Conservation (phyloP, 1,140 invertebrate genomes). For the Planococcus citri region DNA sequence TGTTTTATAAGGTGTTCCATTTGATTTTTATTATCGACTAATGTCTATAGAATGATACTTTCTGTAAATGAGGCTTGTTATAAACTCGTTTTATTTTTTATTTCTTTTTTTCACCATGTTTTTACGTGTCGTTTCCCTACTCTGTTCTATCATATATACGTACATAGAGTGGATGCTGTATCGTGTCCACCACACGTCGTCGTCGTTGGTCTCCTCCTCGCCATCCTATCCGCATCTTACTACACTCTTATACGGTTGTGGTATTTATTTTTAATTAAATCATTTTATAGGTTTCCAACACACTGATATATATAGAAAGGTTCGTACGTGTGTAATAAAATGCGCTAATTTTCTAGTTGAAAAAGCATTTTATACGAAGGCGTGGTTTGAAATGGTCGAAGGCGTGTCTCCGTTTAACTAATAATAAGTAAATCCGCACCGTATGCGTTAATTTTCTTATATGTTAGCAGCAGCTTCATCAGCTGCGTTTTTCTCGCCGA, state of each 20-base stretch:
- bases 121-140: no score
- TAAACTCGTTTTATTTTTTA: constrained; percentile 1
- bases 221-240: no score
- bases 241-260: background rate
- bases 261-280: constrained; percentile 9
- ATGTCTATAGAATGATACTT: constrained; percentile 10
- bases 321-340: background rate
- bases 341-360: constrained; percentile 2
- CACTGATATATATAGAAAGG: no score
- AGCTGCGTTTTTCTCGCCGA: no score
- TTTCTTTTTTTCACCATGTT: background rate
- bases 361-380: background rate
- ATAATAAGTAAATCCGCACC: no score
- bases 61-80: constrained; percentile 1
- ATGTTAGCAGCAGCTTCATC: no score
- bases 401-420: background rate
- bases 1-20: constrained; percentile 18
- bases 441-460: background rate
- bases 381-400: background rate
- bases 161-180: no score
- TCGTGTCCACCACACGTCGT: no score
- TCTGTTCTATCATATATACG: no score
- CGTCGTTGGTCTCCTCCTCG: no score
- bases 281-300: background rate
- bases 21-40: constrained; percentile 19